A percentile compares a stretch with the other conserved stretches of the same genome.
Evolutionary conservation across 2,888 invertebrate genomes (phyloP).

Genomic region (Cheilosia soror): DNA sequence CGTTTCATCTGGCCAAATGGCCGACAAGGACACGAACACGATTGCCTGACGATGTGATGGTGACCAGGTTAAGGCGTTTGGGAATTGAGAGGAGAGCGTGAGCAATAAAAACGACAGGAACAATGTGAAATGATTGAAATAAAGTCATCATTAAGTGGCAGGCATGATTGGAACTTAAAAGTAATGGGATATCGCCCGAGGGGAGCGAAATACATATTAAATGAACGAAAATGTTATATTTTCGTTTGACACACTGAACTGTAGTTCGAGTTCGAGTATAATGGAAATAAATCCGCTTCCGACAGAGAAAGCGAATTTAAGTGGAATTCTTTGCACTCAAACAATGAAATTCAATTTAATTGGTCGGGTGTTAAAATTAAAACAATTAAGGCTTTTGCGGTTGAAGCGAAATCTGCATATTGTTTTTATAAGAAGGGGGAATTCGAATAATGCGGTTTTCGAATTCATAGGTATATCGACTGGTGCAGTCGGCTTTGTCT

Average conservation of each 20-base stretch:
- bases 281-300: background rate
- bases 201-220: background rate
- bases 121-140: slow-evolving; percentile 39
- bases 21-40: background rate
- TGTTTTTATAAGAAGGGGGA: background rate
- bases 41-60: slow-evolving; percentile 8
- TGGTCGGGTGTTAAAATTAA: background rate
- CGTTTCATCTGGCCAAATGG: slow-evolving; percentile 8
- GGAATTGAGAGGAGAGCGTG: background rate
- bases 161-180: slow-evolving; percentile 4
- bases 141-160: slow-evolving; percentile 30
- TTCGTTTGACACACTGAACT: background rate
- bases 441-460: background rate
- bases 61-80: background rate
- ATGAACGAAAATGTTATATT: background rate
- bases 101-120: slow-evolving; percentile 9
- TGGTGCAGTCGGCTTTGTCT: too few relatives aligned
- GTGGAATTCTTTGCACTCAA: background rate
- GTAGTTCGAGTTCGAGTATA: background rate
- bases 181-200: background rate
- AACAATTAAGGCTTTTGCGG: background rate
- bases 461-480: too few relatives aligned
- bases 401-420: background rate
- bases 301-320: background rate
- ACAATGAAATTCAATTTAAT: background rate